These are phyloP conservation scores for Trypoxylon attenuatum DNA, from an alignment of 2,888 invertebrate species.

Conservation along the genomic window DNA sequence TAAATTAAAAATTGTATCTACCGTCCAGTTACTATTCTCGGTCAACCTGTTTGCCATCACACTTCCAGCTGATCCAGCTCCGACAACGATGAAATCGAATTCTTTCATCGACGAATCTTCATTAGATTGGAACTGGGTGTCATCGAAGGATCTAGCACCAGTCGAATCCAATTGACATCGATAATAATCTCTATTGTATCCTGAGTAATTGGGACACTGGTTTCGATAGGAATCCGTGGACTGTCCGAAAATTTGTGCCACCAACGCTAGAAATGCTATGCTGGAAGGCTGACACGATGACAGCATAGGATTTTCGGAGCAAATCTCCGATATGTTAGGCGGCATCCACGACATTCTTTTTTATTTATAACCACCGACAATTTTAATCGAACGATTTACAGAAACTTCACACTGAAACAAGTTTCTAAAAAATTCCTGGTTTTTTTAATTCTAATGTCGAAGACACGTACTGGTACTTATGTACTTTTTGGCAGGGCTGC, in stretches of 20 bases:
- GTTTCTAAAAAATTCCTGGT: no score
- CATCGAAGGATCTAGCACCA: no score
- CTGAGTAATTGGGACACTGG: no score
- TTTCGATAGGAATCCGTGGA: constrained; percentile 71
- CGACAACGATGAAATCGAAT: constrained; percentile 77
- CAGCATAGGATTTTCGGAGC: constrained; percentile 76
- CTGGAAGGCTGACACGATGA: constrained; percentile 79
- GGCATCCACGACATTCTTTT: constrained; percentile 75
- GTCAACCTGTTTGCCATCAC: constrained; percentile 76
- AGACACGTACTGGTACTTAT: no score
- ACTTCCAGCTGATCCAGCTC: constrained; percentile 78
- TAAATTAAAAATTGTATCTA: constrained; percentile 21
- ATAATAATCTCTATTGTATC: no score
- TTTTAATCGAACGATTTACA: no score
- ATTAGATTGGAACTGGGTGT: constrained; percentile 3
- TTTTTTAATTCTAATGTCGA: no score
- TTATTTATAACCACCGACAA: background rate
- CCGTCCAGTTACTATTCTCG: constrained; percentile 60
- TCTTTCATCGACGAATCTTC: constrained; percentile 19
- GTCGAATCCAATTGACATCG: background rate
- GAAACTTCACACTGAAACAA: no score
- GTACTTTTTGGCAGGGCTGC: no score
- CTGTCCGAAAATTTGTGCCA: constrained; percentile 78
- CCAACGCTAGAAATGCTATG: constrained; percentile 78
- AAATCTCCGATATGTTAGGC: constrained; percentile 77